Evolutionary conservation across 2,888 invertebrate genomes (phyloP), one percentile per base, ranked within the genome.

Genomic region (Pristionchus fissidentatus): DNA sequence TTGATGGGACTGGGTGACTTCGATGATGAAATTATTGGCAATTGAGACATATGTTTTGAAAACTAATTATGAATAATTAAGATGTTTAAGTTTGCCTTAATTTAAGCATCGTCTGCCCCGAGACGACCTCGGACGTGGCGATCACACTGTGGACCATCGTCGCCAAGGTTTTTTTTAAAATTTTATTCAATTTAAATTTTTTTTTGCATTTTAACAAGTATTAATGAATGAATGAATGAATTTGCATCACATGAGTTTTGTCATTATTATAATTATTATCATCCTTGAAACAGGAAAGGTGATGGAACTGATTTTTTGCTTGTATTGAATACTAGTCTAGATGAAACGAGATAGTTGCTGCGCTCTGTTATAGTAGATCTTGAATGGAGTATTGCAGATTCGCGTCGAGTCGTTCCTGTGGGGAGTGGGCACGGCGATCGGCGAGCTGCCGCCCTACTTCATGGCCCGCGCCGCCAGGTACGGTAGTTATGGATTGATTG

Each of bases 381-480:
- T 1, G 29, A 32, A 32, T 32, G 32, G 3, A 32, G 29, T 29
- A 62, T 75, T 85, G 19, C 55, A 88, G 86, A 96, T 97, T 32
- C 95, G 97, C 38, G 94, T 97, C 87, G 99, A 99, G 94, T 96
- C 97, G 19, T 96, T 98, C 95, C 95, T 98, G 94, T 99, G 99
- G 99, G 94, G 94, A 52, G 93, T 93, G 46, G 94, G 99, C 5
- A 99, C 99, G 0, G 99, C 99, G 0, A 94, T 99, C n/a, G 99
- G 99, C 0, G 99, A 99, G 93, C 93, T 99, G 88, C 99, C 99
- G 3, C 99, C 99, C 0, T 99, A 99, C 94, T 99, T 99, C 93
- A 98, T 99, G 97, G 99, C 99, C n/a, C 94, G 97, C 85, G 97
- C 98, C 13, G 93, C 93, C 84, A 84, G 85, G 84, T 82, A 26